Percentiles rank a stretch among this genome's conserved stretches.
These are phyloP conservation scores for Heliconius hewitsoni DNA, from an alignment of 1,140 invertebrate species.

Conservation along the genomic window DNA sequence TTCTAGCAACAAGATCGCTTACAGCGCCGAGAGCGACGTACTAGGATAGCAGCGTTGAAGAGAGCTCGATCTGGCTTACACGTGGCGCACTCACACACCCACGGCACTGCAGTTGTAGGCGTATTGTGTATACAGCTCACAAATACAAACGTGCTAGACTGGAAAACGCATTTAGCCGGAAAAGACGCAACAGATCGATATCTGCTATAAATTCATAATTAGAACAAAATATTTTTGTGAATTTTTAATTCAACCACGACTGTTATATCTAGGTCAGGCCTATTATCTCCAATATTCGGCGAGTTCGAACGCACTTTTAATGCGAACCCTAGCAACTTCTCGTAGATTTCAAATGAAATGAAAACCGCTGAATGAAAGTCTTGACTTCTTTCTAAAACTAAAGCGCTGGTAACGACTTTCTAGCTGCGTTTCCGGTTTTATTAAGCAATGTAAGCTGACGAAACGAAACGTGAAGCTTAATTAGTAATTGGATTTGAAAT, in stretches of 20 bases:
- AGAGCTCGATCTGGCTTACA: conserved; percentile 62
- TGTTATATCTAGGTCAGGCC: not conserved
- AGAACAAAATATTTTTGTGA: not conserved
- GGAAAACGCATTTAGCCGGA: conserved; percentile 74
- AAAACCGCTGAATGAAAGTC: conserved; percentile 65
- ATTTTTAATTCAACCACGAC: not conserved
- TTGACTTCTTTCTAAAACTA: conserved; percentile 68
- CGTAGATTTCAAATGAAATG: conserved; percentile 63
- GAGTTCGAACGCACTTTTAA: not conserved
- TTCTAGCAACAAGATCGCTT: conserved; percentile 76
- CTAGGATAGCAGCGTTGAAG: conserved; percentile 61
- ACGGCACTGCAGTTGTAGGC: conserved; percentile 32
- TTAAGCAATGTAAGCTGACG: conserved; percentile 74
- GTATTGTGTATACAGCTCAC: conserved; percentile 47
- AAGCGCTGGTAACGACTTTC: conserved; percentile 72
- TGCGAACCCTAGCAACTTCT: not conserved
- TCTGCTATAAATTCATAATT: conserved; percentile 30
- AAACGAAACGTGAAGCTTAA: conserved; percentile 70
- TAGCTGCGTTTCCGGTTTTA: conserved; percentile 66
- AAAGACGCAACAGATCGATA: conserved; percentile 74
- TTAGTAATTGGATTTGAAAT: conserved; percentile 74
- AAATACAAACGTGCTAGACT: conserved; percentile 69
- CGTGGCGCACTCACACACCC: conserved; percentile 70
- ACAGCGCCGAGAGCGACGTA: conserved; percentile 69
- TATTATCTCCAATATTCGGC: not conserved